Evolutionary conservation across 2,797 vertebrate species (phyloP).

Genomic region (Antrozous pallidus): DNA sequence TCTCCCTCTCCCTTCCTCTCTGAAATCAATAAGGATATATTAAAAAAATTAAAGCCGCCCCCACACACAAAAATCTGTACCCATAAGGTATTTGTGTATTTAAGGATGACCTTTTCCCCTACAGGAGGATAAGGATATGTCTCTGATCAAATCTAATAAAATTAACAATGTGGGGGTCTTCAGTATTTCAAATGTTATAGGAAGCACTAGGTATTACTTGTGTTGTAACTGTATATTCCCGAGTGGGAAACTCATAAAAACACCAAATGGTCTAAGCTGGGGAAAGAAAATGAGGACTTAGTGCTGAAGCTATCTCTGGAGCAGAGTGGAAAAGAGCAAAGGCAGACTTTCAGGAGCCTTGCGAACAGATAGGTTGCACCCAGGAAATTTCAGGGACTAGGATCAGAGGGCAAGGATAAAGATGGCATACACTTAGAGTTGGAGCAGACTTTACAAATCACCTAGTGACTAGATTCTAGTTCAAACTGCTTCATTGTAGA

Average conservation of each 20-base stretch:
- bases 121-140: neutral
- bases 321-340: neutral
- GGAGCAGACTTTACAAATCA: neutral
- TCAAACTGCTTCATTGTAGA: neutral
- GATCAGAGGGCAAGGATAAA: neutral
- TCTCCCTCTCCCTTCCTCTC: no score
- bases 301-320: neutral
- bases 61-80: neutral
- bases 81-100: neutral
- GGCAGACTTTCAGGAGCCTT: neutral
- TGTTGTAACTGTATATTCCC: neutral
- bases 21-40: no score
- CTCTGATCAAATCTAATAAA: neutral
- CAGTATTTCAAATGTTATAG: slow-evolving; percentile 16
- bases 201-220: neutral
- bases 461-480: neutral
- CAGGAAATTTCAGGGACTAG: neutral
- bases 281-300: neutral
- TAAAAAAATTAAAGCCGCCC: no score
- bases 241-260: neutral
- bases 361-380: neutral
- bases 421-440: neutral
- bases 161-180: neutral
- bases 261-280: neutral
- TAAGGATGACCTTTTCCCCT: neutral